A percentile compares a stretch with the other conserved stretches of the same genome.
phyloP scores from a whole-genome alignment of 2,797 vertebrate genomes.

The Schizopygopsis pylzovi region DNA sequence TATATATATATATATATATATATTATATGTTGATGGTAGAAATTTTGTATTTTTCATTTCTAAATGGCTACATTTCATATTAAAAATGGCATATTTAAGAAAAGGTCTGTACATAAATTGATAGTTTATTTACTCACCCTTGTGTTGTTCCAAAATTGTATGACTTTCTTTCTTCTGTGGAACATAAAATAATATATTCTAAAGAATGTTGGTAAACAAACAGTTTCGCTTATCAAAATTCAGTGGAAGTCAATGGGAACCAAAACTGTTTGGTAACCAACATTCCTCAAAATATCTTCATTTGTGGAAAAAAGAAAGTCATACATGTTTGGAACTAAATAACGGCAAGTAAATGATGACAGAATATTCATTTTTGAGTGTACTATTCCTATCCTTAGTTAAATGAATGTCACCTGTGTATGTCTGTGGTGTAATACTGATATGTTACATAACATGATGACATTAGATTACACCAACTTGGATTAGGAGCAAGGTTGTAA shows the following conservation, averaged over 20 bases:
- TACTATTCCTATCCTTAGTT: background rate
- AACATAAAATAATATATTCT: background rate
- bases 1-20: background rate
- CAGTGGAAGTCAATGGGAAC: background rate
- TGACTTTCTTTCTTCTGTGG: constrained; percentile 1
- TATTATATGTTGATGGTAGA: background rate
- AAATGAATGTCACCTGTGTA: background rate
- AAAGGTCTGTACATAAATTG: background rate
- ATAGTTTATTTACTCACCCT: background rate
- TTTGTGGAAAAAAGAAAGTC: background rate
- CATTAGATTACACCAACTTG: background rate
- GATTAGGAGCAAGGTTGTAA: constrained; percentile 33
- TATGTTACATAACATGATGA: constrained; percentile 30
- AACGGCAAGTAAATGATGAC: background rate
- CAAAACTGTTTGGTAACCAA: background rate
- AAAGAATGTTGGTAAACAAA: background rate
- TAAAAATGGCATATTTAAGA: background rate
- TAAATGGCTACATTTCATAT: background rate
- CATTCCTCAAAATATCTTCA: background rate
- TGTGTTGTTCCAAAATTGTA: background rate
- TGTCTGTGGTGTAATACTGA: constrained; percentile 7
- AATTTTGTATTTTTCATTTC: background rate
- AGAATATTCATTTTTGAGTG: background rate
- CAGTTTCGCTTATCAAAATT: background rate
- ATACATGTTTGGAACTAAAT: background rate